Evolutionary conservation across 2,113 vertebrate species (phyloP).

Genomic region (Tricholaema leucomelas): DNA sequence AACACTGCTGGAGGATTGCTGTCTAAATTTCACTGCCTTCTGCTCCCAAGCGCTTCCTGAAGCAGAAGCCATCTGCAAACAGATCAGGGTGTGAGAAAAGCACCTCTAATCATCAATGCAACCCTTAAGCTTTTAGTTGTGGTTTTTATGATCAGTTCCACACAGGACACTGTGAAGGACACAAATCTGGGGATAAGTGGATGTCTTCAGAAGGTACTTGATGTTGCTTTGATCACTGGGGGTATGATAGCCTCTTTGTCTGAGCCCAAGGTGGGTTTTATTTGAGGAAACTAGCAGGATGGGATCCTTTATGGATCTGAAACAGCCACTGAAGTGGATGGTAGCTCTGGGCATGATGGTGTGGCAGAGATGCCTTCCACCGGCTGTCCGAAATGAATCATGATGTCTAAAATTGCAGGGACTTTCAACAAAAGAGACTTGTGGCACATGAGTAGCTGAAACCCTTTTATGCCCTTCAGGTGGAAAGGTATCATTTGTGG

Average conservation of each 20-base stretch:
- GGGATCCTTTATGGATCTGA: background rate
- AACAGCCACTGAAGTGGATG: background rate
- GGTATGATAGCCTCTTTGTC: background rate
- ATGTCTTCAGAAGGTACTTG: background rate
- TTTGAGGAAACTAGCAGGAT: background rate
- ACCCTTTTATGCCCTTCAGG: background rate
- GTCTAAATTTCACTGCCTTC: background rate
- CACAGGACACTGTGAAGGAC: background rate
- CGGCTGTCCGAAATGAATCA: background rate
- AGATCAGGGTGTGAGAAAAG: background rate
- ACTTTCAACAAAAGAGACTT: background rate
- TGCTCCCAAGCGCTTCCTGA: background rate
- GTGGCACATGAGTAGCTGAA: background rate
- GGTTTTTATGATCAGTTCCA: background rate
- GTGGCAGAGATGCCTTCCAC: background rate
- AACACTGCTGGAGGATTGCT: background rate
- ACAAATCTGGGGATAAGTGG: background rate
- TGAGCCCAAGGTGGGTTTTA: background rate
- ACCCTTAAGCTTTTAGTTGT: background rate
- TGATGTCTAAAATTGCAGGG: background rate
- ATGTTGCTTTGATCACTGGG: background rate
- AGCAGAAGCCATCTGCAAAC: background rate
- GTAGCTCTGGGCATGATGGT: background rate
- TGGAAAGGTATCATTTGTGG: background rate
- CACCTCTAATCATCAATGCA: background rate